Conservation (phyloP, 2,888 invertebrate species). For the Linyphia triangularis region DNA sequence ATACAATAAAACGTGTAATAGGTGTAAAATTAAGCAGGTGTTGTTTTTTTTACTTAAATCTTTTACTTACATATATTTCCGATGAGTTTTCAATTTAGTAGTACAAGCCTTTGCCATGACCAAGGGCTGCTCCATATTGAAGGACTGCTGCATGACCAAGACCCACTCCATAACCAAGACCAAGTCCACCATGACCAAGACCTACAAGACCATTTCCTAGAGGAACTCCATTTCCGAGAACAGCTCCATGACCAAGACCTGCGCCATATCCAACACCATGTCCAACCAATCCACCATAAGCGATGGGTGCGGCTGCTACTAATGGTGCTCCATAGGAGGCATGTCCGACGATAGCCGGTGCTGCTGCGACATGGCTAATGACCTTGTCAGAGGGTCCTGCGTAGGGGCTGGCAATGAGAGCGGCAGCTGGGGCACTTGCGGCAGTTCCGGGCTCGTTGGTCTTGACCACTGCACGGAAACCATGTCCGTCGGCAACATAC, state of each 20-base stretch:
- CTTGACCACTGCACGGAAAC: slow-evolving; percentile 70
- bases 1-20: too few relatives aligned
- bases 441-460: slow-evolving; percentile 73
- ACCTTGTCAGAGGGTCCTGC: slow-evolving; percentile 30
- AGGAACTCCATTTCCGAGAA: neutral
- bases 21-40: too few relatives aligned
- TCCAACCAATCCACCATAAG: slow-evolving; percentile 21
- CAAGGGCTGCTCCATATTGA: neutral
- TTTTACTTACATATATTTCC: neutral
- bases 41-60: too few relatives aligned
- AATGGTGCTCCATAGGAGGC: slow-evolving; percentile 7
- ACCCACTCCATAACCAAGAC: neutral
- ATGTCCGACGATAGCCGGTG: neutral
- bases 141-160: neutral
- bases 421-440: slow-evolving; percentile 51
- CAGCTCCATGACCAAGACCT: neutral
- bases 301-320: slow-evolving; percentile 18
- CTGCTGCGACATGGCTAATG: slow-evolving; percentile 22
- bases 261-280: neutral
- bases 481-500: slow-evolving; percentile 69
- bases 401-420: slow-evolving; percentile 47
- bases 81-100: neutral
- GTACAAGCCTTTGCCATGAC: neutral
- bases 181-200: neutral
- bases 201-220: neutral